Conservation (phyloP, 2,113 vertebrate genomes). For the Pontoporia blainvillei region DNA sequence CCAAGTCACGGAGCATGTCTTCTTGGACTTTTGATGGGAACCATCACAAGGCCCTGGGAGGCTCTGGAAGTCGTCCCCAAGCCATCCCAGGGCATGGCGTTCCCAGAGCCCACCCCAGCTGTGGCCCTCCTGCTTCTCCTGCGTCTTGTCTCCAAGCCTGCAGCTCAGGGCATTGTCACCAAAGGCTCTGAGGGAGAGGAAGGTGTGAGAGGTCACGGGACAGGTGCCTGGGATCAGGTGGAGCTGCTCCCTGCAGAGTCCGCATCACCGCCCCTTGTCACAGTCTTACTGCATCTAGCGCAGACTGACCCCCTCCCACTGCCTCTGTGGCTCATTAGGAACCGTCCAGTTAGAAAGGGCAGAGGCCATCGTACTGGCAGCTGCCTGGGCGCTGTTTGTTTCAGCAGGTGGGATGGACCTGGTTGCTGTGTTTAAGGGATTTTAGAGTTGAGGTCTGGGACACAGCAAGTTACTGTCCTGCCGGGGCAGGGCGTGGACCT, state of each 20-base stretch:
- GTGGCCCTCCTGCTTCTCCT: not conserved
- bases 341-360: fast-evolving
- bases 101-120: fast-evolving
- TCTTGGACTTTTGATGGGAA: not conserved
- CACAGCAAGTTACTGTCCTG: fast-evolving
- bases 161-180: not conserved
- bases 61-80: not conserved
- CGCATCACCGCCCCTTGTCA: fast-evolving
- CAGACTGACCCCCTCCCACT: fast-evolving
- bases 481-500: not conserved
- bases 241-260: not conserved
- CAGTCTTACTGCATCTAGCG: fast-evolving
- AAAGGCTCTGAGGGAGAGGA: not conserved
- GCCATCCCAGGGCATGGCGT: fast-evolving
- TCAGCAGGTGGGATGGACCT: not conserved
- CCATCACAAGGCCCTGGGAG: fast-evolving
- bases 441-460: not conserved
- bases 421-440: not conserved
- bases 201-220: fast-evolving
- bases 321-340: not conserved
- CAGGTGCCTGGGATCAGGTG: not conserved
- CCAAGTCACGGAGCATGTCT: not conserved
- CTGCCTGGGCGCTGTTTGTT: fast-evolving
- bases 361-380: fast-evolving
- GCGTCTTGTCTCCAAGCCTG: not conserved